Percentiles rank a stretch among this genome's conserved stretches.
Evolutionary conservation across 1,140 invertebrate genomes (phyloP).

Genomic region (Phenacoccus solenopsis): DNA sequence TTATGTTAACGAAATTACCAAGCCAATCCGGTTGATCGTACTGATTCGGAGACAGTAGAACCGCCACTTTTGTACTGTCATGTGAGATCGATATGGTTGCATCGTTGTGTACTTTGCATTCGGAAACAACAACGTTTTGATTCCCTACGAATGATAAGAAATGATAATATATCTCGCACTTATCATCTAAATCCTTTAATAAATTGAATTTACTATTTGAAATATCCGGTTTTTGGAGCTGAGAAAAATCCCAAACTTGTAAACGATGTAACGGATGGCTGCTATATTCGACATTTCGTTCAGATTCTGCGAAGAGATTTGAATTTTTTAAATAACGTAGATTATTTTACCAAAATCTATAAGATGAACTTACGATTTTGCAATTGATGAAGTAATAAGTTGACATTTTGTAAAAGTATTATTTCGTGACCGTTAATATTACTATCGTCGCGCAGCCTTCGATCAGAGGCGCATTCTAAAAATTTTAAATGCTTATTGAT

Average conservation of each 20-base stretch:
- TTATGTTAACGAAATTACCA: slow-evolving; percentile 39
- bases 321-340: too few species aligned
- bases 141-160: slow-evolving; percentile 39
- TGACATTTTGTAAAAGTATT: not conserved
- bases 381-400: not conserved
- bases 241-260: slow-evolving; percentile 70
- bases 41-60: slow-evolving; percentile 51
- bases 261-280: slow-evolving; percentile 51
- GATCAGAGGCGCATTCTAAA: not conserved
- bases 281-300: slow-evolving; percentile 13
- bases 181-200: too few species aligned
- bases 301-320: not conserved
- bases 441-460: not conserved
- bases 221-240: slow-evolving; percentile 56
- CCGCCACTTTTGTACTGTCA: slow-evolving; percentile 63
- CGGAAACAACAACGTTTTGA: slow-evolving; percentile 62
- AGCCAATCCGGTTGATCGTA: slow-evolving; percentile 47
- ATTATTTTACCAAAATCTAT: too few species aligned
- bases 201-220: slow-evolving; percentile 45
- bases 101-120: slow-evolving; percentile 77
- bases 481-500: not conserved
- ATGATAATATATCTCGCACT: too few species aligned
- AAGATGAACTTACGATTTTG: not conserved
- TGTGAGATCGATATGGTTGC: slow-evolving; percentile 71
- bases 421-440: not conserved